Base-by-base conservation (phyloP, 2,797 vertebrate species). In the Lepus oiostolus region DNA sequence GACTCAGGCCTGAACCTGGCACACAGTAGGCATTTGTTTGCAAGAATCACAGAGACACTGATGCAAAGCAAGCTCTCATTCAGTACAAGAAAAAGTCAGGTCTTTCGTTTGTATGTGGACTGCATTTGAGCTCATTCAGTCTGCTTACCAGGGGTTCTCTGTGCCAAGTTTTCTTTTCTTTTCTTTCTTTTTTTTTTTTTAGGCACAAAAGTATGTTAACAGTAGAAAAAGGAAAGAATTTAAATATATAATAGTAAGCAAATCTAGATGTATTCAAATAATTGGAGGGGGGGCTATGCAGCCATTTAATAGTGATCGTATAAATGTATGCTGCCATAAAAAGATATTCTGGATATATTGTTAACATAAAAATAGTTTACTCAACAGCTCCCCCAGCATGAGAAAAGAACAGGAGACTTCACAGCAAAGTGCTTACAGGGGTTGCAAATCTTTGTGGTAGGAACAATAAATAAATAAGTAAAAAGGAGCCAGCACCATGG, bases 131-230 rank as follows among this genome's bases (percentile, higher is more conserved):
- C 67, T 90, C 22, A 14, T 42, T 77, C 58, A 28, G 28, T 90
- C 26, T 60, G 1, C 5, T 92, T 74, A 65, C 85, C 24, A 94
- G 38, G 82, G 42, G 65, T 70, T 86, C 52, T 68, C 28, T 24
- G 28, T 63, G 32, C 30, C 86, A 63, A 63, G 22, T 88, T 86
- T 67, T 93, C 63, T 95, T 75, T 67, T 42, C 63, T 63, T 77
- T 92, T 75, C 67, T 42, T 90, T 72, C n/a, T n/a, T 83, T 83
- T 81, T 67, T 35, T 93, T 81, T 38, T 70, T 62, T 81, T 63
- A 76, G 12, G 19, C n/a, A 30, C 38, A 92, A 84, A 91, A 21
- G 13, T 68, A 62, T 65, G 76, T 76, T 75, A 87, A 83, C 58
- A 52, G 24, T 76, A 26, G 74, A 82, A 89, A 72, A 21, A 72